phyloP scores from a whole-genome alignment of 1,140 invertebrate genomes.

The Trypoxylus dichotomus region DNA sequence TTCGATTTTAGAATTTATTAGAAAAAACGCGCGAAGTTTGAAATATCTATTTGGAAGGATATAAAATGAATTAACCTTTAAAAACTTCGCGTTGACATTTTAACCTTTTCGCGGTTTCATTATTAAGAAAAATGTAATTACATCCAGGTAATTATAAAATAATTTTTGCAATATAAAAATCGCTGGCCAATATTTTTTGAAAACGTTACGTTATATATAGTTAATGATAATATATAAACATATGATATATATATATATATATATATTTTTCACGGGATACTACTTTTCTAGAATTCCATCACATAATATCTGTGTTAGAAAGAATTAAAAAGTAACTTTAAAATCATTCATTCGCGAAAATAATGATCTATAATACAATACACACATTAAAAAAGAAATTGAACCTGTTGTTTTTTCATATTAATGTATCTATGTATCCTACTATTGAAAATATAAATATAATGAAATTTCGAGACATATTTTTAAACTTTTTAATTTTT shows the following conservation, averaged over 20 bases:
- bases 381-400: constrained; percentile 36
- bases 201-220: constrained; percentile 42
- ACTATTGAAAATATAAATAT: constrained; percentile 45
- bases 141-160: too few relatives aligned
- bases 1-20: too few relatives aligned
- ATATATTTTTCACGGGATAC: constrained; percentile 46
- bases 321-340: constrained; percentile 29
- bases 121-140: too few relatives aligned
- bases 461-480: constrained; percentile 39
- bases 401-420: constrained; percentile 48
- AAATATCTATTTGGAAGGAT: too few relatives aligned
- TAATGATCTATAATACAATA: not conserved
- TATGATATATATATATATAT: constrained; percentile 36
- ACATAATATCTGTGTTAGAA: constrained; percentile 45
- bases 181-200: constrained; percentile 43
- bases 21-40: too few relatives aligned
- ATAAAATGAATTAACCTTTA: too few relatives aligned
- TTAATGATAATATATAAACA: constrained; percentile 36
- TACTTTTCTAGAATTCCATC: constrained; percentile 44
- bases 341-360: not conserved
- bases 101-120: too few relatives aligned
- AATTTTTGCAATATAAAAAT: constrained; percentile 37
- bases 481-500: constrained; percentile 25
- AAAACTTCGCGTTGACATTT: too few relatives aligned
- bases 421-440: constrained; percentile 48